phyloP scores from a whole-genome alignment of 2,797 vertebrate species.

The Hippocampus kuda region DNA sequence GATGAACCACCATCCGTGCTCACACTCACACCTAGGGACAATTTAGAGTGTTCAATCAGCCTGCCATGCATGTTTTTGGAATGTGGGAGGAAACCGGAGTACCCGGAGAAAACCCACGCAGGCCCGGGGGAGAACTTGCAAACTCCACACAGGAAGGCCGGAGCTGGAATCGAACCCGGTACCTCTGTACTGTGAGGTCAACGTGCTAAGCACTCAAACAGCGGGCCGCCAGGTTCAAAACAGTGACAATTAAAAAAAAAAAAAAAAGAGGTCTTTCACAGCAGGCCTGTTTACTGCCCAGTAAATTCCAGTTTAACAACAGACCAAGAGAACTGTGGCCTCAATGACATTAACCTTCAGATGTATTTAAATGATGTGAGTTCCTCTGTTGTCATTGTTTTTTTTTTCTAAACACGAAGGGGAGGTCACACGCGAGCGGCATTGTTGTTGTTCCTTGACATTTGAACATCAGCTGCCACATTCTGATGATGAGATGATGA shows the following conservation, averaged over 20 bases:
- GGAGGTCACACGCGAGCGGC: not conserved
- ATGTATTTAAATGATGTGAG: not conserved
- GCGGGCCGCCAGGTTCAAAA: not conserved
- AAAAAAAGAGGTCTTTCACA: not conserved
- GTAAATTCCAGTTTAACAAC: constrained; percentile 1
- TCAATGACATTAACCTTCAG: not conserved
- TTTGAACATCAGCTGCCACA: constrained; percentile 9
- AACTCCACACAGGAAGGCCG: too few relatives aligned
- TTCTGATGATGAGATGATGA: constrained; percentile 26
- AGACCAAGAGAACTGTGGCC: not conserved
- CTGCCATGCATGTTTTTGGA: too few relatives aligned
- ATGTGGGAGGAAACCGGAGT: too few relatives aligned
- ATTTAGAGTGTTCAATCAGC: too few relatives aligned
- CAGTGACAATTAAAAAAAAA: not conserved
- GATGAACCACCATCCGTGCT: too few relatives aligned
- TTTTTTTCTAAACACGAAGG: constrained; percentile 1
- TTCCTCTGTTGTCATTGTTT: not conserved
- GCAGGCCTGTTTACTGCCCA: not conserved
- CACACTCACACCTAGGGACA: too few relatives aligned
- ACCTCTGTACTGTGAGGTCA: too few relatives aligned
- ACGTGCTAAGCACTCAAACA: too few relatives aligned
- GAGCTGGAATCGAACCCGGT: too few relatives aligned
- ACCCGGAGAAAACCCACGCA: too few relatives aligned
- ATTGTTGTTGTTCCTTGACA: constrained; percentile 14
- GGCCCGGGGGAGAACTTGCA: too few relatives aligned